These are phyloP conservation scores for Syngnathus typhle DNA, from an alignment of 2,113 vertebrate species.

Conservation along the genomic window DNA sequence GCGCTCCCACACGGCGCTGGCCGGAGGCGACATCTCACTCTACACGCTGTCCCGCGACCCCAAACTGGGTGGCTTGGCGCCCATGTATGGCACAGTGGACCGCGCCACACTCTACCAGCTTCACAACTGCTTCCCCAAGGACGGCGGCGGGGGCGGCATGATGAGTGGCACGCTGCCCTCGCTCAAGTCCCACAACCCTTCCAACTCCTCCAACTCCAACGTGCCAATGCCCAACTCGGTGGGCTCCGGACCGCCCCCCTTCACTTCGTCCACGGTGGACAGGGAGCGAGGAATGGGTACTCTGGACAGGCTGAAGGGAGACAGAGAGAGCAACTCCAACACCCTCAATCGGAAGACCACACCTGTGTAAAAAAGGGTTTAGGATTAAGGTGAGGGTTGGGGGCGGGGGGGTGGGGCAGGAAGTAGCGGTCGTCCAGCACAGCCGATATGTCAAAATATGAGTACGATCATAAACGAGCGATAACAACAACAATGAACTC, in stretches of 20 bases:
- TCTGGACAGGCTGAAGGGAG: constrained; percentile 74
- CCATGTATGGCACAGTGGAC: constrained; percentile 75
- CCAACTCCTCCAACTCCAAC: constrained; percentile 71
- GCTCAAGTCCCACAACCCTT: constrained; percentile 71
- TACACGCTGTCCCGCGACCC: constrained; percentile 86
- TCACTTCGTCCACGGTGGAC: constrained; percentile 70
- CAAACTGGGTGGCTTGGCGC: constrained; percentile 76
- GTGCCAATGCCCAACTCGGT: constrained; percentile 74
- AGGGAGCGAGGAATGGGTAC: constrained; percentile 74
- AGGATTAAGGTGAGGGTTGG: background rate
- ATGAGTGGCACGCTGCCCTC: constrained; percentile 75
- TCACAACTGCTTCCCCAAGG: constrained; percentile 88
- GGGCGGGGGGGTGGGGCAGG: constrained; percentile 5
- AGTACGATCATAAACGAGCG: constrained; percentile 56
- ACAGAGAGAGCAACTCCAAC: constrained; percentile 80
- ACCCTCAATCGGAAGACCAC: constrained; percentile 90
- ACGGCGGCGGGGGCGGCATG: constrained; percentile 67
- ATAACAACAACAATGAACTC: constrained; percentile 71
- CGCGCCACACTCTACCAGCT: constrained; percentile 82
- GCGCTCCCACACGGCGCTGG: constrained; percentile 68
- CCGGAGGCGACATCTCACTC: constrained; percentile 84
- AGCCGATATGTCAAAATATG: constrained; percentile 29
- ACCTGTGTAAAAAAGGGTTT: constrained; percentile 66
- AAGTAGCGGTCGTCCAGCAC: constrained; percentile 4
- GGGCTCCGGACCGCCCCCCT: constrained; percentile 76